Evolutionary conservation across 2,888 invertebrate genomes (phyloP).

Genomic region (Homarus gammarus): DNA sequence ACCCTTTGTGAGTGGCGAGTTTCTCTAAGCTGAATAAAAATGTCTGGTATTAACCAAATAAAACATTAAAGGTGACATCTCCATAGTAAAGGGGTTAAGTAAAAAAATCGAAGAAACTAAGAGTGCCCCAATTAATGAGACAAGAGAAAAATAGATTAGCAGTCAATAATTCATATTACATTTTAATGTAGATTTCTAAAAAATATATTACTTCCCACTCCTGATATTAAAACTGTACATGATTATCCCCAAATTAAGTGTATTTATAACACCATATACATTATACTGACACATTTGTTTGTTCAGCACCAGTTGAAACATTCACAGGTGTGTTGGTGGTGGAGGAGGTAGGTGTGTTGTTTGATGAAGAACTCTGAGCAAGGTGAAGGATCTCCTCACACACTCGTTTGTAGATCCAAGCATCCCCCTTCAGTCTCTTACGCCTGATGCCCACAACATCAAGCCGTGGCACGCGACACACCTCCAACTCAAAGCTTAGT

Average conservation of each 20-base stretch:
- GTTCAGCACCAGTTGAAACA: background rate
- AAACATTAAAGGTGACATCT: too few relatives aligned
- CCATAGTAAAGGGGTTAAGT: too few relatives aligned
- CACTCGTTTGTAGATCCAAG: slow-evolving; percentile 89
- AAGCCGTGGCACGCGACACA: slow-evolving; percentile 80
- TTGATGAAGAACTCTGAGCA: slow-evolving; percentile 77
- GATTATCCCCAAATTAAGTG: background rate
- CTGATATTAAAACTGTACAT: background rate
- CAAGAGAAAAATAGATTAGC: too few relatives aligned
- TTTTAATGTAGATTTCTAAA: too few relatives aligned
- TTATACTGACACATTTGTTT: background rate
- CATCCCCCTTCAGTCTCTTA: slow-evolving; percentile 83
- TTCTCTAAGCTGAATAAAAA: too few relatives aligned
- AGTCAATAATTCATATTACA: too few relatives aligned
- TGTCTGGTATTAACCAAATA: too few relatives aligned
- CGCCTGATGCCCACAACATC: slow-evolving; percentile 84
- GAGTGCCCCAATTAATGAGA: too few relatives aligned
- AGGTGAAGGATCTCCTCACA: slow-evolving; percentile 86
- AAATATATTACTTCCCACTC: too few relatives aligned
- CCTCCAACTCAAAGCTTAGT: slow-evolving; percentile 87
- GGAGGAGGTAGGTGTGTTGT: slow-evolving; percentile 13
- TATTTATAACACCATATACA: background rate
- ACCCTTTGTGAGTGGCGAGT: too few relatives aligned
- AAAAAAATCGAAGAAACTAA: too few relatives aligned
- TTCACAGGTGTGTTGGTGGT: background rate